Base-by-base conservation (phyloP, 2,113 vertebrate species). In the Scomber japonicus region DNA sequence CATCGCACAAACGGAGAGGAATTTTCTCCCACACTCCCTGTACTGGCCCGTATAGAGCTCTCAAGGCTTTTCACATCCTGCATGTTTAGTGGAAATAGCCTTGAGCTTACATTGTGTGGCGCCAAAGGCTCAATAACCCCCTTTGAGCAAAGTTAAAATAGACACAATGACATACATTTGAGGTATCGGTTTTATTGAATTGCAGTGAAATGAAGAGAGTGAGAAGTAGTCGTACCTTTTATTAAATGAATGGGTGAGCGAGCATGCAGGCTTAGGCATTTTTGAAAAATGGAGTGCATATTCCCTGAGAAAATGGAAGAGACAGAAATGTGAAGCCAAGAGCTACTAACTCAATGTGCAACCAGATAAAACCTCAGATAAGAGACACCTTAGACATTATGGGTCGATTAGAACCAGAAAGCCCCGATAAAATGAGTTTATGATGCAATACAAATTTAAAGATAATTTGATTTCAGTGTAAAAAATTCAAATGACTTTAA, bases 181-280 rank as follows among this genome's bases (percentile, higher is more conserved):
- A 48, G 12, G n/a, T 27, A 19, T 40, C 2, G 3, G 24, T 40
- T 67, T 60, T 31, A 70, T 50, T 60, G 48, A 61, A 65, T 31
- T 49, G 17, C 21, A 30, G 3, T 49, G 11, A 61, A 75, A 30
- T 55, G 17, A 82, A 24, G n/a, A 66, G 19, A 63, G 40, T 27
- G 11, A 17, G 27, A 19, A 14, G 17, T 19, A 30, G 50, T 55
- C 1, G 16, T 55, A 19, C 2, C 17, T 44, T 62, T 17, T 27
- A 35, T 70, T 72, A 48, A 60, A 60, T 53, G 0, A 51, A n/a
- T 15, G 69, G 30, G 48, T 57, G 63, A 77, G 46, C 48, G 9
- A 40, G 35, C 35, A 40, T 40, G 35, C 35, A 40, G 35, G 9
- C 73, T 61, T 35, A 61, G 16, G 8, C 35, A 40, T 40, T 40